These are phyloP conservation scores for Brotogeris chrysoptera DNA, from an alignment of 2,797 vertebrate genomes.

Conservation along the genomic window DNA sequence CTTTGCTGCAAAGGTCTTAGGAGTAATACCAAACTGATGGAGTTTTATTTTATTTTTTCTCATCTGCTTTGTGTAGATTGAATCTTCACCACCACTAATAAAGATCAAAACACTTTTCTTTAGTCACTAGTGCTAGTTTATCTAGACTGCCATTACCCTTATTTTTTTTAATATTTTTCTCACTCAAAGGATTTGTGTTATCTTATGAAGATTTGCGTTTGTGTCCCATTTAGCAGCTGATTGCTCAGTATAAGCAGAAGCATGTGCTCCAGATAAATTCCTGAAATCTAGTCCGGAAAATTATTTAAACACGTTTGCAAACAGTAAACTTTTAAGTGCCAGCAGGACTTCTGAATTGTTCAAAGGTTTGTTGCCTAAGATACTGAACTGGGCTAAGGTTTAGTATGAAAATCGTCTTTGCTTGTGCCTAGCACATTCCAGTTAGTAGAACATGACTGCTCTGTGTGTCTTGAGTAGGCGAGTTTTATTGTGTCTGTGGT, in stretches of 20 bases:
- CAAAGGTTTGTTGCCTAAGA: neutral
- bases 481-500: neutral
- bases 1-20: neutral
- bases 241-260: neutral
- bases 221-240: neutral
- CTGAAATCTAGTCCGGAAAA: neutral
- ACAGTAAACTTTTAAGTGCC: neutral
- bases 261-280: neutral
- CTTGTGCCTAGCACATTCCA: neutral
- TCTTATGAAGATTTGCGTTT: neutral
- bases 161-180: neutral
- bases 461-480: neutral
- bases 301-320: neutral
- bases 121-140: neutral
- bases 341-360: neutral
- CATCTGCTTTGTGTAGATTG: neutral
- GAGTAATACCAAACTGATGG: neutral
- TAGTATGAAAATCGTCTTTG: neutral
- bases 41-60: neutral
- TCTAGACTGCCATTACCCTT: neutral
- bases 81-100: neutral
- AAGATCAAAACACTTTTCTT: neutral
- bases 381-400: neutral
- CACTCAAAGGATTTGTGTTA: neutral
- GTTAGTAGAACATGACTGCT: neutral